phyloP scores from a whole-genome alignment of 2,888 invertebrate genomes.

The Smittia aterrima region DNA sequence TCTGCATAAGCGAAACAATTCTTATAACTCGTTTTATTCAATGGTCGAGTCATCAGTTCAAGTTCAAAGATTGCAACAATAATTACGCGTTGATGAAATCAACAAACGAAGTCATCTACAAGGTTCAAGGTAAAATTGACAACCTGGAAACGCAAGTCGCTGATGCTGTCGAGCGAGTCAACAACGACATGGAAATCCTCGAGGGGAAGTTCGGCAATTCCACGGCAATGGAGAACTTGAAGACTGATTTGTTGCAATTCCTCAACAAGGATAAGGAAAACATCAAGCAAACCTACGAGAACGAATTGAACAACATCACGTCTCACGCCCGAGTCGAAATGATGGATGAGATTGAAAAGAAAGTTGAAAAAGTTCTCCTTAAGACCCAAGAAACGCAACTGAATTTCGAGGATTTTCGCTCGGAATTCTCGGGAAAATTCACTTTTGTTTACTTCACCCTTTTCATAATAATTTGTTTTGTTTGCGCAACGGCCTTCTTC shows the following conservation, averaged over 20 bases:
- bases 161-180: not conserved
- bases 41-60: constrained; percentile 15
- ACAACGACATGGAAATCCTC: constrained; percentile 25
- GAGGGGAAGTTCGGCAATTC: constrained; percentile 26
- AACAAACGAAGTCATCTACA: constrained; percentile 1
- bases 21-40: constrained; percentile 7
- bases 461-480: not conserved
- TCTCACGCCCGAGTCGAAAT: not conserved
- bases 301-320: constrained; percentile 25
- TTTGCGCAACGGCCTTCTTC: not conserved
- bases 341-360: constrained; percentile 15
- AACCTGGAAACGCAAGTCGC: constrained; percentile 1
- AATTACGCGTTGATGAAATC: constrained; percentile 31
- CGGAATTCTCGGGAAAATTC: constrained; percentile 8
- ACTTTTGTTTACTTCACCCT: constrained; percentile 8
- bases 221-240: constrained; percentile 18
- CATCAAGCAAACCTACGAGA: not conserved
- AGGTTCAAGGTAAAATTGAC: not conserved
- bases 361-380: not conserved
- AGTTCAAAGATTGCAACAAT: constrained; percentile 29
- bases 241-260: constrained; percentile 30
- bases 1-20: constrained; percentile 21
- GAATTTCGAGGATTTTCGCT: not conserved
- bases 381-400: not conserved
- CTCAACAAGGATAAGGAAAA: constrained; percentile 14